phyloP scores from a whole-genome alignment of 2,888 invertebrate genomes.

The Caenorhabditis parvicauda region DNA sequence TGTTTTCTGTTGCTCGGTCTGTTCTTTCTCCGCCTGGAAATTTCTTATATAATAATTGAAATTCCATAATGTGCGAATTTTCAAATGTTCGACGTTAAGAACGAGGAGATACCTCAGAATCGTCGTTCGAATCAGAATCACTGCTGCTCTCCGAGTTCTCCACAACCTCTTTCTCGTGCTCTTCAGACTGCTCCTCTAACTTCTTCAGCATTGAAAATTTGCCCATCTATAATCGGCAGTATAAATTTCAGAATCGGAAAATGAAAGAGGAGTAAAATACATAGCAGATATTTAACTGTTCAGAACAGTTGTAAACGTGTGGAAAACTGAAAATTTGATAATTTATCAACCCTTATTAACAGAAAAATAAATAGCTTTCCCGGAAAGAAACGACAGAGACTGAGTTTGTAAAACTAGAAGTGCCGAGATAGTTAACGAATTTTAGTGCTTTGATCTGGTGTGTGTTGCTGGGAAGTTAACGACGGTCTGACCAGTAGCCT shows the following conservation, averaged over 20 bases:
- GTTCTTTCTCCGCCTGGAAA: conserved; percentile 8
- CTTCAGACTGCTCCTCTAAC: conserved; percentile 9
- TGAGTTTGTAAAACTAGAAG: background rate
- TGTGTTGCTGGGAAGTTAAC: conserved; percentile 89
- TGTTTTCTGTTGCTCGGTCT: conserved; percentile 17
- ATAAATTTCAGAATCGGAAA: no score
- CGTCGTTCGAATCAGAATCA: conserved; percentile 14
- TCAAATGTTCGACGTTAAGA: conserved; percentile 9
- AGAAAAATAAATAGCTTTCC: conserved; percentile 4
- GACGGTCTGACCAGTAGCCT: conserved; percentile 77
- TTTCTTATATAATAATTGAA: background rate
- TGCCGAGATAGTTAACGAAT: conserved; percentile 7
- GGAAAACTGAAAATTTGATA: no score
- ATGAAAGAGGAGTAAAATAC: background rate
- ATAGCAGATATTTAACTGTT: background rate
- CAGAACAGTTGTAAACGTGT: background rate
- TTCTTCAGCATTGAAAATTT: conserved; percentile 37
- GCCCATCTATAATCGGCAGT: conserved; percentile 27
- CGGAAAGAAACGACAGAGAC: background rate
- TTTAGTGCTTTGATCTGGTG: conserved; percentile 67
- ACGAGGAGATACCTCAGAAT: conserved; percentile 8
- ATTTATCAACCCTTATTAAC: background rate
- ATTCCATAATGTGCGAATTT: background rate
- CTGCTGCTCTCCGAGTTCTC: conserved; percentile 24
- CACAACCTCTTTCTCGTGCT: conserved; percentile 18